These are phyloP conservation scores for Sturnus vulgaris DNA, from an alignment of 2,113 vertebrate genomes.

Conservation along the genomic window DNA sequence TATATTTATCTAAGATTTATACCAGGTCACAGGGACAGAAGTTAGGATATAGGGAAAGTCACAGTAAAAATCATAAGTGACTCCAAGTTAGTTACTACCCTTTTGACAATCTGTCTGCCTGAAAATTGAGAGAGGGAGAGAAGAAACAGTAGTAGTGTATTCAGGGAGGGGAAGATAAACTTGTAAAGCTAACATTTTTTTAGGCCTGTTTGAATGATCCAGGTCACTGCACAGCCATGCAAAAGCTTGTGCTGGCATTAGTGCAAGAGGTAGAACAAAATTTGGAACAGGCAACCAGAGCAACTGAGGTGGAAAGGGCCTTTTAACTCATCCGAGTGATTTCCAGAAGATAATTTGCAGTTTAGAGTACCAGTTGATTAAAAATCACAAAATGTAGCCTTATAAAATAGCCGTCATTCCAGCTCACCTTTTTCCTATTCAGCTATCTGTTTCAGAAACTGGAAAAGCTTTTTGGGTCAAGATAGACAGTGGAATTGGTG, in stretches of 20 bases:
- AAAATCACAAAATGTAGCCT: not conserved
- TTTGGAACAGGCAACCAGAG: not conserved
- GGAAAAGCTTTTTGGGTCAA: not conserved
- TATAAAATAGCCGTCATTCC: not conserved
- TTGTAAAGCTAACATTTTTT: not conserved
- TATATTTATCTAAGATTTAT: not conserved
- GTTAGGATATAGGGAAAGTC: not conserved
- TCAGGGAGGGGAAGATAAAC: not conserved
- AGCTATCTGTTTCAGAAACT: not conserved
- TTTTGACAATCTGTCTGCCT: not conserved
- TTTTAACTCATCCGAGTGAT: not conserved
- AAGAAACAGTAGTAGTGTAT: not conserved
- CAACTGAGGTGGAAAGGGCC: not conserved
- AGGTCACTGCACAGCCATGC: not conserved
- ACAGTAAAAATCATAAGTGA: not conserved
- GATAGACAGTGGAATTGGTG: not conserved
- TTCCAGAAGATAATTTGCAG: not conserved
- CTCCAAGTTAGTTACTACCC: not conserved
- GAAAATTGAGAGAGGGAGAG: not conserved
- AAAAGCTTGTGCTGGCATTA: not conserved
- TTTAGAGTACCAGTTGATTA: not conserved
- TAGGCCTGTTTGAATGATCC: not conserved
- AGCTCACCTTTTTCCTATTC: not conserved
- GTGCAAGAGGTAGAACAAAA: not conserved
- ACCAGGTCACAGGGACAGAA: not conserved